Percentiles rank a stretch among this genome's conserved stretches.
phyloP scores from a whole-genome alignment of 2,797 vertebrate genomes.

The Aeoliscus strigatus region DNA sequence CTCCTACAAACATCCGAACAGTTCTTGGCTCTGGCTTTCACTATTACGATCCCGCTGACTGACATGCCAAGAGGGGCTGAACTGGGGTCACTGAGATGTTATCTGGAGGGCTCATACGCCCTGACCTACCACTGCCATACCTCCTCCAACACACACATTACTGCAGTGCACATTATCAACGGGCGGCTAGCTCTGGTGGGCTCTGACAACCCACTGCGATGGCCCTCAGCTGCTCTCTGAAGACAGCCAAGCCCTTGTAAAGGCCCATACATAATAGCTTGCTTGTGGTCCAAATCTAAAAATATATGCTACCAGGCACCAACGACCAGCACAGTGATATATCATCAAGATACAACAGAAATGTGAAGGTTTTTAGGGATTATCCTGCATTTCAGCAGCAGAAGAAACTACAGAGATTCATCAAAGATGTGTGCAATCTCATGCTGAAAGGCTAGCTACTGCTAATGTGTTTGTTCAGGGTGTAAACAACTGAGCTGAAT shows the following conservation, averaged over 20 bases:
- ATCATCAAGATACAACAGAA: slow-evolving; percentile 14
- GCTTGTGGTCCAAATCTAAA: slow-evolving; percentile 22
- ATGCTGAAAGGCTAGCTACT: slow-evolving; percentile 32
- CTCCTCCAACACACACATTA: slow-evolving; percentile 13
- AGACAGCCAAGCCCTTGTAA: slow-evolving; percentile 3
- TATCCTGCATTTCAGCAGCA: slow-evolving; percentile 19
- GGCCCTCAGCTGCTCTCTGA: slow-evolving; percentile 30
- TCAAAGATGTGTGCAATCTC: slow-evolving; percentile 32
- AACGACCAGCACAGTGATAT: slow-evolving; percentile 13
- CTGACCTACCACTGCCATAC: background rate
- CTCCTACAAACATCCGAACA: slow-evolving; percentile 8
- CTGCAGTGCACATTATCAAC: slow-evolving; percentile 23
- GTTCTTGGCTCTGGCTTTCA: slow-evolving; percentile 25
- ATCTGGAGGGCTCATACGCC: slow-evolving; percentile 27
- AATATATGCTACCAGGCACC: slow-evolving; percentile 12
- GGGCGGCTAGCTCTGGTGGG: slow-evolving; percentile 6
- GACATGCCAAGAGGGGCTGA: slow-evolving; percentile 31
- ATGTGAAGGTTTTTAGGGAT: slow-evolving; percentile 8
- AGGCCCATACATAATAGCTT: slow-evolving; percentile 21
- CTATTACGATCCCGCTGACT: slow-evolving; percentile 27
- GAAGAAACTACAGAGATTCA: slow-evolving; percentile 19
- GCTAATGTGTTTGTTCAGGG: slow-evolving; percentile 52
- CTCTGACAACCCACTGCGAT: slow-evolving; percentile 15
- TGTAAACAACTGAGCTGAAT: slow-evolving; percentile 45
- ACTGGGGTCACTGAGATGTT: slow-evolving; percentile 27